Evolutionary conservation across 2,797 vertebrate species (phyloP).

Genomic region (Molossus molossus): DNA sequence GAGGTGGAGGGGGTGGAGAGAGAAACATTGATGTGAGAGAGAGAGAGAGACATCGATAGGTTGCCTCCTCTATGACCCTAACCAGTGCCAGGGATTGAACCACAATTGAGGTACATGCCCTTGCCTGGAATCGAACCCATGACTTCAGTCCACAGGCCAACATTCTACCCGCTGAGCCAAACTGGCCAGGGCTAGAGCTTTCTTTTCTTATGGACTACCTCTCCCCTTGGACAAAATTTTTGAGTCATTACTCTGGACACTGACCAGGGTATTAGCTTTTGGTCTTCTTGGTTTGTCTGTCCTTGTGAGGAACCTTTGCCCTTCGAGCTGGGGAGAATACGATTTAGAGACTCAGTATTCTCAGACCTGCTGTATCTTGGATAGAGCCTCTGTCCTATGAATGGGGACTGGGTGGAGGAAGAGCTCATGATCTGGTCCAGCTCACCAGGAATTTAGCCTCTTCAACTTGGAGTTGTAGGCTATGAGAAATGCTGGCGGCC

Average conservation of each 20-base stretch:
- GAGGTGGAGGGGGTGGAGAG: no score
- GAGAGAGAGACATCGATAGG: no score
- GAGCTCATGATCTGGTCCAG: background rate
- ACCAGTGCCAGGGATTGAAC: no score
- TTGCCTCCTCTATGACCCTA: no score
- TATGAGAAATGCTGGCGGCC: background rate
- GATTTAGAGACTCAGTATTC: background rate
- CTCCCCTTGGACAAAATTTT: background rate
- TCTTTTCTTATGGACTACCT: background rate
- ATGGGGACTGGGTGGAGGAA: background rate
- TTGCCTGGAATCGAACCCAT: no score
- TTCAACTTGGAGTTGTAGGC: background rate
- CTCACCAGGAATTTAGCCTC: background rate
- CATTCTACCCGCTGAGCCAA: no score
- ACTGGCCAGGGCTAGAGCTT: background rate
- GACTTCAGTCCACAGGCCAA: no score
- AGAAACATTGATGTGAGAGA: no score
- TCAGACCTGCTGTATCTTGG: background rate
- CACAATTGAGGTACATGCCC: no score
- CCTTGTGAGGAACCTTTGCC: background rate
- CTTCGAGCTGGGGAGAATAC: background rate
- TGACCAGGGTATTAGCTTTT: background rate
- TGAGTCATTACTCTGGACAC: background rate
- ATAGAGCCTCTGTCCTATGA: background rate
- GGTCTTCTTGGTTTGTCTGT: background rate